A percentile compares a stretch with the other conserved stretches of the same genome.
These are phyloP conservation scores for Corynorhinus townsendii DNA, from an alignment of 2,113 vertebrate genomes.

Conservation along the genomic window DNA sequence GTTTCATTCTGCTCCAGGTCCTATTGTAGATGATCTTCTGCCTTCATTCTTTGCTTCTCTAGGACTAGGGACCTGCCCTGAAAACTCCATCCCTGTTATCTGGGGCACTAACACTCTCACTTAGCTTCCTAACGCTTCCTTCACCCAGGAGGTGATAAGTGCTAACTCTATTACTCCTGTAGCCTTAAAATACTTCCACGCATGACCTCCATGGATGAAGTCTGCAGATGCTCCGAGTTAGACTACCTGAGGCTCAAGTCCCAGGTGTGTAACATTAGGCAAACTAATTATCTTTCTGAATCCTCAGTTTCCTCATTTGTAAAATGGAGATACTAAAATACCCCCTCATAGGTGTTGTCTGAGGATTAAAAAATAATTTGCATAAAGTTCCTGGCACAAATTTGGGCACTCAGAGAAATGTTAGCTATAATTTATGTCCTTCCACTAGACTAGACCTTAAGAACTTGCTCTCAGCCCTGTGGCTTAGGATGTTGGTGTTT, in stretches of 20 bases:
- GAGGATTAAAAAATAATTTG: not conserved
- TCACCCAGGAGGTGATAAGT: not conserved
- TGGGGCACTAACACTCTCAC: not conserved
- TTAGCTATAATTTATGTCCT: not conserved
- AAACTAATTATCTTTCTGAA: not conserved
- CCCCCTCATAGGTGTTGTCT: not conserved
- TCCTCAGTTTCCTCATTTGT: not conserved
- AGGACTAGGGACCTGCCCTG: not conserved
- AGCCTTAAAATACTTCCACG: not conserved
- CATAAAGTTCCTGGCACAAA: not conserved
- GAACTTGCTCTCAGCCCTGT: not conserved
- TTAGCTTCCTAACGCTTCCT: not conserved
- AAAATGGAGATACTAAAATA: not conserved
- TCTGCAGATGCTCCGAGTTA: not conserved
- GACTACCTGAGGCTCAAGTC: not conserved
- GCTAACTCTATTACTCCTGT: not conserved
- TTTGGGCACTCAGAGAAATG: not conserved
- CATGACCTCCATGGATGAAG: not conserved
- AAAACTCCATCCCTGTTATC: not conserved
- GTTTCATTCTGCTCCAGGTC: not conserved
- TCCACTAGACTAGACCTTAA: not conserved
- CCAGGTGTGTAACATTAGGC: not conserved
- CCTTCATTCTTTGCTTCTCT: not conserved
- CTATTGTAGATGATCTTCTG: not conserved
- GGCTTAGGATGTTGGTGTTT: not conserved